phyloP scores from a whole-genome alignment of 2,888 invertebrate species.

The Schizotus pectinicornis region DNA sequence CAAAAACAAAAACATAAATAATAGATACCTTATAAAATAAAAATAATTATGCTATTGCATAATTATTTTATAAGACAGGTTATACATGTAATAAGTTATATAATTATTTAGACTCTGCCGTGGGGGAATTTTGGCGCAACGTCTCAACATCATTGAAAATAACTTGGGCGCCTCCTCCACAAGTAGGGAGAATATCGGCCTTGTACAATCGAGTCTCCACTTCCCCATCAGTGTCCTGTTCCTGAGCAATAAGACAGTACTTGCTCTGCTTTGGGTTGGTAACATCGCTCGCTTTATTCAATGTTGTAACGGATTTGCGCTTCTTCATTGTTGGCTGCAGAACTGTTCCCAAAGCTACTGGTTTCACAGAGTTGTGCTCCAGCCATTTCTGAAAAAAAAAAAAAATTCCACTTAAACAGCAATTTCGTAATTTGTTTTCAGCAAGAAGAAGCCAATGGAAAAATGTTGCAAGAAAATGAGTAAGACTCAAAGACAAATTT shows the following conservation, averaged over 20 bases:
- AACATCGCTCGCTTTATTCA: conserved; percentile 80
- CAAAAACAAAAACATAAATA: no score
- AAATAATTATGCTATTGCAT: not conserved
- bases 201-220: conserved; percentile 91
- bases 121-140: conserved; percentile 81
- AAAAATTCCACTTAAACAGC: not conserved
- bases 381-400: conserved; percentile 67
- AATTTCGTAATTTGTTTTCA: no score
- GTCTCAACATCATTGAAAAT: conserved; percentile 95
- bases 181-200: conserved; percentile 92
- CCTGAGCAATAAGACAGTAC: conserved; percentile 74
- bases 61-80: not conserved
- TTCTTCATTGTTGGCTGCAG: conserved; percentile 84
- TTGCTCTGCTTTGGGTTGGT: conserved; percentile 73
- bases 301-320: conserved; percentile 82
- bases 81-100: not conserved
- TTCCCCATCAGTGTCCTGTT: conserved; percentile 71
- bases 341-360: conserved; percentile 85
- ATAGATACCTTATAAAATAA: not conserved
- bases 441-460: no score
- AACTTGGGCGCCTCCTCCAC: conserved; percentile 94
- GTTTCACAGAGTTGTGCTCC: conserved; percentile 83
- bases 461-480: not conserved
- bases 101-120: conserved; percentile 36
- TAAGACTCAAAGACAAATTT: not conserved